These are phyloP conservation scores for Hartigia nigra DNA, from an alignment of 2,888 invertebrate species.

Conservation along the genomic window DNA sequence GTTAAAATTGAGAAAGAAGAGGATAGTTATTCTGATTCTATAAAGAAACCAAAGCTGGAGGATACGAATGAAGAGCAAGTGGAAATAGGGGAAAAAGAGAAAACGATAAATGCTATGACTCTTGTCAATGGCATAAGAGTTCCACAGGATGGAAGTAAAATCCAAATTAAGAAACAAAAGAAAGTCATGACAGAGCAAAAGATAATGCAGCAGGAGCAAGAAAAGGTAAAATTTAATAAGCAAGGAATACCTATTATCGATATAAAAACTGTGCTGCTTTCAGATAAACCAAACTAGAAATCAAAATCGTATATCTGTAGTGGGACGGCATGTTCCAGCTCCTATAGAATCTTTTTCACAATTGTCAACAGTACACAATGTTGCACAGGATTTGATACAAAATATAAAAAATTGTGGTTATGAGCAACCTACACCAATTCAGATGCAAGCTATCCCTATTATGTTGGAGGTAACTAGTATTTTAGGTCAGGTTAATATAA, in stretches of 20 bases:
- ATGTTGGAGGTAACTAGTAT: constrained; percentile 76
- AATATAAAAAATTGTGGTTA: constrained; percentile 81
- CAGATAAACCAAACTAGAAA: constrained; percentile 83
- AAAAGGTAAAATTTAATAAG: constrained; percentile 68
- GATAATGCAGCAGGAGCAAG: constrained; percentile 66
- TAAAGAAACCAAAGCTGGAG: constrained; percentile 45
- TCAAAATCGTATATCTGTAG: constrained; percentile 79
- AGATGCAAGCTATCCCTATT: constrained; percentile 92
- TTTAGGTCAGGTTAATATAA: constrained; percentile 12
- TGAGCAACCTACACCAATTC: constrained; percentile 85
- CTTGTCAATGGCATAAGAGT: constrained; percentile 67
- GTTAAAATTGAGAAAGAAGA: constrained; percentile 48
- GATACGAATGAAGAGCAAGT: constrained; percentile 51
- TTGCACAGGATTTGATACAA: constrained; percentile 73
- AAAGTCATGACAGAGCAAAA: constrained; percentile 63
- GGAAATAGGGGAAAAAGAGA: constrained; percentile 20
- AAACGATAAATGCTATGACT: constrained; percentile 41
- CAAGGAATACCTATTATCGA: constrained; percentile 31
- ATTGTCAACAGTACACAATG: constrained; percentile 69
- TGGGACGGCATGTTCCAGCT: constrained; percentile 83
- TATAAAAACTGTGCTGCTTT: constrained; percentile 36
- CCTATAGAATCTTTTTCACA: constrained; percentile 80
- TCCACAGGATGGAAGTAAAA: constrained; percentile 60
- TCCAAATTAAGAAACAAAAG: constrained; percentile 51
- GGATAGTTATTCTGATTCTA: constrained; percentile 36